Conservation (phyloP, 2,113 vertebrate genomes). For the Channa maculata region DNA sequence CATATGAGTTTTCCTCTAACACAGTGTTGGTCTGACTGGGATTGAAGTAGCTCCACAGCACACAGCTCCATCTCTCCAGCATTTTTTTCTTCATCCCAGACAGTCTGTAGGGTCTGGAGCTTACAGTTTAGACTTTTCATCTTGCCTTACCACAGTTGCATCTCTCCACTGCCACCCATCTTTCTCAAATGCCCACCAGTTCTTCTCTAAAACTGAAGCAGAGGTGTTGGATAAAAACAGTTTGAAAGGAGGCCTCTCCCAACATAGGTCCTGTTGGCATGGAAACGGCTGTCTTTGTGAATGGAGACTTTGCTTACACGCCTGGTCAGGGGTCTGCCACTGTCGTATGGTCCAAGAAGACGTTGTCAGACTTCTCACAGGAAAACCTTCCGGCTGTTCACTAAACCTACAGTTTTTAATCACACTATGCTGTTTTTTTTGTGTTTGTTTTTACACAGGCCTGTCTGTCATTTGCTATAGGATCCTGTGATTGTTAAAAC, state of each 20-base stretch:
- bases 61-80: not conserved
- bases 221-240: conserved; percentile 54
- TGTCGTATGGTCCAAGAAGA: conserved; percentile 57
- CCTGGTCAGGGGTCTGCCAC: conserved; percentile 56
- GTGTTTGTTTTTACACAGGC: not conserved
- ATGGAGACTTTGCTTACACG: conserved; percentile 62
- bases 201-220: conserved; percentile 46
- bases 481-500: not conserved
- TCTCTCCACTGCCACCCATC: conserved; percentile 55
- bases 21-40: not conserved
- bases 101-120: conserved; percentile 26
- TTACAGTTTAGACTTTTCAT: conserved; percentile 51
- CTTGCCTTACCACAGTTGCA: conserved; percentile 66
- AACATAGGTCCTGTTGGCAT: conserved; percentile 69
- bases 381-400: conserved; percentile 3
- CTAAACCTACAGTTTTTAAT: not conserved
- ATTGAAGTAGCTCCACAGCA: not conserved
- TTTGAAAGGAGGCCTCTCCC: conserved; percentile 67
- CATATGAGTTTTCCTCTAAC: too few species aligned
- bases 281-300: conserved; percentile 72
- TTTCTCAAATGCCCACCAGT: conserved; percentile 55
- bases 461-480: not conserved
- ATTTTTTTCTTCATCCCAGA: conserved; percentile 23
- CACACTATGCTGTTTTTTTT: not conserved
- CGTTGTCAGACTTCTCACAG: conserved; percentile 14